phyloP scores from a whole-genome alignment of 2,888 invertebrate species.

The Dynastes grantii region DNA sequence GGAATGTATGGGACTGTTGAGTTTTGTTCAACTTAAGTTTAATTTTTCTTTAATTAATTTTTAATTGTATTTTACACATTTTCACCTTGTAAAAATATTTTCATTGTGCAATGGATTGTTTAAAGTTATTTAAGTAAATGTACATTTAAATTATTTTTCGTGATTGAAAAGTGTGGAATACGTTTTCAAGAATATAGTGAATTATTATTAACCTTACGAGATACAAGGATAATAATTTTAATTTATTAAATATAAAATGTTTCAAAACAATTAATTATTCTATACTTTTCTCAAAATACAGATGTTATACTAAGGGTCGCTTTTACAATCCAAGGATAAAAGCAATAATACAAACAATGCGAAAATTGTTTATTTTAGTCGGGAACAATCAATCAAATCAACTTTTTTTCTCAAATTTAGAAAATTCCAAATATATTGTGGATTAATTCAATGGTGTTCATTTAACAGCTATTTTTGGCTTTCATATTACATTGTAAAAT shows the following conservation, averaged over 20 bases:
- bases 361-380: no score
- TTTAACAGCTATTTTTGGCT: background rate
- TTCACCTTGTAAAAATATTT: conserved; percentile 6
- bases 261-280: background rate
- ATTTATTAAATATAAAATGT: background rate
- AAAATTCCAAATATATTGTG: no score
- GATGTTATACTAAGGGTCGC: background rate
- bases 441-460: background rate
- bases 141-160: background rate
- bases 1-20: conserved; percentile 55
- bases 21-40: conserved; percentile 52
- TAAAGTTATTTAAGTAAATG: background rate
- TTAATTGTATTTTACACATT: conserved; percentile 20
- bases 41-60: conserved; percentile 48
- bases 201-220: no score
- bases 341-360: no score
- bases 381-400: no score
- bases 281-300: conserved; percentile 9
- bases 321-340: no score
- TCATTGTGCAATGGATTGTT: conserved; percentile 26
- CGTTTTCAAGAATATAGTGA: background rate
- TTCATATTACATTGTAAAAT: background rate
- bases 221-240: no score
- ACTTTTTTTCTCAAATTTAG: no score
- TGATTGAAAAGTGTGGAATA: conserved; percentile 12